Evolutionary conservation across 2,888 invertebrate species (phyloP).

Genomic region (Diabrotica balteata): DNA sequence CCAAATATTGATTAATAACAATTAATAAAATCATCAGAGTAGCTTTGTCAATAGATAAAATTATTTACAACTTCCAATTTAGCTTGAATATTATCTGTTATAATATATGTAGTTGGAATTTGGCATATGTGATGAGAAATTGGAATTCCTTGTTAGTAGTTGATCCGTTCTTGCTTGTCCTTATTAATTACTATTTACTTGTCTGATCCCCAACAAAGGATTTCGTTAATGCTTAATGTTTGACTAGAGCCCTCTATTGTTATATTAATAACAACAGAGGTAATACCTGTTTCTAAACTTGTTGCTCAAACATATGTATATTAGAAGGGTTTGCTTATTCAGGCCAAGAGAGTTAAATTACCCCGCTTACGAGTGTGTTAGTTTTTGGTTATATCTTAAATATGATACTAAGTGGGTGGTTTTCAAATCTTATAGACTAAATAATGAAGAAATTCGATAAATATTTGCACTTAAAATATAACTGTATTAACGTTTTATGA

Average conservation of each 20-base stretch:
- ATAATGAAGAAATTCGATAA: no score
- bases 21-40: no score
- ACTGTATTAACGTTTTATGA: no score
- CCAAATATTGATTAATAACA: no score
- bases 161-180: not conserved
- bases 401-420: no score
- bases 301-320: conserved; percentile 19
- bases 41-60: no score
- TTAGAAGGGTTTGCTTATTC: conserved; percentile 11
- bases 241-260: conserved; percentile 18
- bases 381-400: not conserved
- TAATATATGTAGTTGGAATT: no score
- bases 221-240: conserved; percentile 21
- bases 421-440: no score
- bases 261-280: conserved; percentile 20
- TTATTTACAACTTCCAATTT: no score
- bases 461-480: no score
- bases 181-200: conserved; percentile 18
- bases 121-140: no score
- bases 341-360: conserved; percentile 2
- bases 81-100: no score
- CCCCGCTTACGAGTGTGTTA: not conserved
- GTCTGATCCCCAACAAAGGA: conserved; percentile 17
- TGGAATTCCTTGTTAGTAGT: not conserved
- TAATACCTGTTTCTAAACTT: conserved; percentile 21